These are phyloP conservation scores for Apoda limacodes DNA, from an alignment of 2,888 invertebrate genomes.

Conservation along the genomic window DNA sequence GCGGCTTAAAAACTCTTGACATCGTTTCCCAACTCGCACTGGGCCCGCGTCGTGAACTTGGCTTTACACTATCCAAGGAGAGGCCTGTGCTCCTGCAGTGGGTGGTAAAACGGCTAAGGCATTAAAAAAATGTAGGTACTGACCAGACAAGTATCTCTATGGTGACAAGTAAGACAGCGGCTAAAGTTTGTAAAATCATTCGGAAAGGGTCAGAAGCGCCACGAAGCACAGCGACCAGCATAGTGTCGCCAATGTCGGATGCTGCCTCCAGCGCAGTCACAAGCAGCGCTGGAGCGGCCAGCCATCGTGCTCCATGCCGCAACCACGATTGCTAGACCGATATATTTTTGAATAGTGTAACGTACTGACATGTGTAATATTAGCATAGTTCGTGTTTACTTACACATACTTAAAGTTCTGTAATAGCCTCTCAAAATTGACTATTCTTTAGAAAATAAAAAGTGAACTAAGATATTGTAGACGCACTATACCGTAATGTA, in stretches of 20 bases:
- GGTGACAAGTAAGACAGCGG: constrained; percentile 46
- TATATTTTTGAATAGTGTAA: too few relatives aligned
- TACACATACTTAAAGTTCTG: too few relatives aligned
- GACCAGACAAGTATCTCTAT: constrained; percentile 57
- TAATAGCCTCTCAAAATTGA: too few relatives aligned
- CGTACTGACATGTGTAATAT: too few relatives aligned
- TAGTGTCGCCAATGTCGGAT: constrained; percentile 51
- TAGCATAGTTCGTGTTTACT: too few relatives aligned
- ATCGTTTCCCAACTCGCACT: too few relatives aligned
- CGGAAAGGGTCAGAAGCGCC: constrained; percentile 35
- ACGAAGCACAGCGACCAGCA: constrained; percentile 43
- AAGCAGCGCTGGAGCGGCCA: constrained; percentile 53
- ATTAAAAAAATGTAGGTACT: constrained; percentile 2
- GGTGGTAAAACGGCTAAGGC: neutral
- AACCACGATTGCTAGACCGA: constrained; percentile 64
- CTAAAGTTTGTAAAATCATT: constrained; percentile 32
- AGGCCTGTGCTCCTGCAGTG: neutral
- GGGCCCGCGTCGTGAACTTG: too few relatives aligned
- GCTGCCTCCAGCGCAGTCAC: constrained; percentile 51
- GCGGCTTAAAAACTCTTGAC: too few relatives aligned
- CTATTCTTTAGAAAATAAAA: too few relatives aligned
- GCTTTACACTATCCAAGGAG: too few relatives aligned
- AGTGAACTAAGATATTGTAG: too few relatives aligned
- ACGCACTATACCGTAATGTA: too few relatives aligned
- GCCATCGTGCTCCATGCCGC: constrained; percentile 55